phyloP scores from a whole-genome alignment of 2,888 invertebrate species.

The Caenorhabditis sp. region DNA sequence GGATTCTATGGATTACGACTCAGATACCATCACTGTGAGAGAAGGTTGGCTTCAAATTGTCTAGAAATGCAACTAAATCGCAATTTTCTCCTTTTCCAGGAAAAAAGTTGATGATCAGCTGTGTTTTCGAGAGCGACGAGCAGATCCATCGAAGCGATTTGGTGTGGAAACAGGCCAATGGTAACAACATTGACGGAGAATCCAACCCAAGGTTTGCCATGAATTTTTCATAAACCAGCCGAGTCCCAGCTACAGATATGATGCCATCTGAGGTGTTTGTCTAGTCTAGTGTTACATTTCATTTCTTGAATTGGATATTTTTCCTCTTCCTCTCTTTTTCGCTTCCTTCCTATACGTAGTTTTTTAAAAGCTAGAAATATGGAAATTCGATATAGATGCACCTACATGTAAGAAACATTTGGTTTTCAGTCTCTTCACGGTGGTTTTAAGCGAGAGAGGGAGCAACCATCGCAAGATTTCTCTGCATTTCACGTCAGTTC shows the following conservation, averaged over 20 bases:
- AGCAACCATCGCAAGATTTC: slow-evolving; percentile 70
- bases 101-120: slow-evolving; percentile 69
- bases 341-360: not conserved
- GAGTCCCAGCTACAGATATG: slow-evolving; percentile 10
- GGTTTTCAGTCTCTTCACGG: slow-evolving; percentile 72
- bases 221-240: not conserved
- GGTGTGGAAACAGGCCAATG: slow-evolving; percentile 73
- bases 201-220: slow-evolving; percentile 65
- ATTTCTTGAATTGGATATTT: slow-evolving; percentile 62
- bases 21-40: slow-evolving; percentile 63
- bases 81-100: slow-evolving; percentile 54
- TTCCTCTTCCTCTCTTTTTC: slow-evolving; percentile 18
- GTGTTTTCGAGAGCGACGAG: slow-evolving; percentile 72
- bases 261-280: slow-evolving; percentile 17
- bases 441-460: slow-evolving; percentile 64
- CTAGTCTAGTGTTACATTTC: slow-evolving; percentile 39
- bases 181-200: slow-evolving; percentile 73
- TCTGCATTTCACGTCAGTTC: slow-evolving; percentile 72
- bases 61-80: not conserved
- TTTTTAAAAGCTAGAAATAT: slow-evolving; percentile 32
- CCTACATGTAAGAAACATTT: slow-evolving; percentile 12
- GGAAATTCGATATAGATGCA: slow-evolving; percentile 46
- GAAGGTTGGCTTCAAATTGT: slow-evolving; percentile 35
- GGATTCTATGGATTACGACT: slow-evolving; percentile 67
- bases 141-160: slow-evolving; percentile 69